Conservation (phyloP, 2,797 vertebrate species). For the Oryzias sinensis region DNA sequence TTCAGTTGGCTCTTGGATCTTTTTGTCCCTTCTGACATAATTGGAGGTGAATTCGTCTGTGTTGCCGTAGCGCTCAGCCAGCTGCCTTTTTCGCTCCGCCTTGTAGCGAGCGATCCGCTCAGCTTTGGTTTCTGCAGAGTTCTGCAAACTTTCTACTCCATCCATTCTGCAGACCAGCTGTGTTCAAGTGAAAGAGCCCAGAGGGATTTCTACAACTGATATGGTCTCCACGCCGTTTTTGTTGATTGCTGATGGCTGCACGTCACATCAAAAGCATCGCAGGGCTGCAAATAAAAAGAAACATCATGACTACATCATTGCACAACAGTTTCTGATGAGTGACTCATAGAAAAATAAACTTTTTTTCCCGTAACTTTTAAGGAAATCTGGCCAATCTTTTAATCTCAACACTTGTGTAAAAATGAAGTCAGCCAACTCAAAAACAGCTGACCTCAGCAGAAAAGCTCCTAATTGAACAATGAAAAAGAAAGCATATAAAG, state of each 20-base stretch:
- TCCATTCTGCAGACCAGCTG: conserved; percentile 58
- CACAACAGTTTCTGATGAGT: conserved; percentile 34
- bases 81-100: conserved; percentile 79
- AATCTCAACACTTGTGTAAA: conserved; percentile 40
- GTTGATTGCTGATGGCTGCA: conserved; percentile 27
- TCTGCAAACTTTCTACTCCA: conserved; percentile 73
- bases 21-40: conserved; percentile 70
- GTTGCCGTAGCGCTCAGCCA: conserved; percentile 79
- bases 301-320: conserved; percentile 33
- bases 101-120: conserved; percentile 85
- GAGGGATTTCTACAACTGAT: conserved; percentile 13
- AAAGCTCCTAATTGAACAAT: conserved; percentile 43
- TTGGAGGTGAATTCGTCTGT: conserved; percentile 73
- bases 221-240: conserved; percentile 5
- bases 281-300: conserved; percentile 53
- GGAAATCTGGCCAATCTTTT: conserved; percentile 37
- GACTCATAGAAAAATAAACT: neutral
- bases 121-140: conserved; percentile 78
- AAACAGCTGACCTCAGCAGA: conserved; percentile 37
- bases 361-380: conserved; percentile 22
- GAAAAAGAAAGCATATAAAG: conserved; percentile 16
- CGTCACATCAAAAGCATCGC: conserved; percentile 53
- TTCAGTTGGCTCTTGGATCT: conserved; percentile 53
- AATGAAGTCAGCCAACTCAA: conserved; percentile 60
- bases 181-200: conserved; percentile 13